Evolutionary conservation across 1,140 invertebrate species (phyloP).

Genomic region (Phthorimaea operculella): DNA sequence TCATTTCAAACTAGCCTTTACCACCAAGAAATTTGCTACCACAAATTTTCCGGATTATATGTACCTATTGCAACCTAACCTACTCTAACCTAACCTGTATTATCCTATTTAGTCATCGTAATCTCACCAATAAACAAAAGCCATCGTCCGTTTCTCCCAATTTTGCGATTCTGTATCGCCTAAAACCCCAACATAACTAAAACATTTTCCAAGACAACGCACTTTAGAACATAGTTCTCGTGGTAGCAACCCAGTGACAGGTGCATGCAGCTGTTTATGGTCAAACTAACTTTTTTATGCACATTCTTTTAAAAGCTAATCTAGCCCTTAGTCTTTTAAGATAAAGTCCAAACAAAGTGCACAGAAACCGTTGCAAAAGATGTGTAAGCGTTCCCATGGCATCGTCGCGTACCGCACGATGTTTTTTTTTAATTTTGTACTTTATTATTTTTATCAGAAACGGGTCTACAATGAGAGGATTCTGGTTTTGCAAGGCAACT

Average conservation of each 20-base stretch:
- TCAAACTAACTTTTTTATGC: constrained; percentile 33
- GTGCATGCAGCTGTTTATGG: constrained; percentile 53
- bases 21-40: no score
- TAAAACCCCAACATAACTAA: no score
- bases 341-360: constrained; percentile 34
- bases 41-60: no score
- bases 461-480: constrained; percentile 60
- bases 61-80: no score
- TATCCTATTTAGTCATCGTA: no score
- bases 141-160: no score
- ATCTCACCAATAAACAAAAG: no score
- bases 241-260: constrained; percentile 28
- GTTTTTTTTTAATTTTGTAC: constrained; percentile 36
- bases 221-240: no score
- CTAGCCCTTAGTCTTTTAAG: constrained; percentile 31
- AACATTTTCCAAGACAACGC: no score
- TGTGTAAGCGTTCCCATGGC: constrained; percentile 52
- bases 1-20: no score
- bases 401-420: constrained; percentile 46
- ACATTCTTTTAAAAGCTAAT: constrained; percentile 27
- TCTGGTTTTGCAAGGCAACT: constrained; percentile 64
- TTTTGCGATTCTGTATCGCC: no score
- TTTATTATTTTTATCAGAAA: constrained; percentile 44
- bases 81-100: no score
- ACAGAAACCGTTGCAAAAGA: constrained; percentile 35